Evolutionary conservation across 2,797 vertebrate genomes (phyloP).

Genomic region (Acipenser oxyrinchus): DNA sequence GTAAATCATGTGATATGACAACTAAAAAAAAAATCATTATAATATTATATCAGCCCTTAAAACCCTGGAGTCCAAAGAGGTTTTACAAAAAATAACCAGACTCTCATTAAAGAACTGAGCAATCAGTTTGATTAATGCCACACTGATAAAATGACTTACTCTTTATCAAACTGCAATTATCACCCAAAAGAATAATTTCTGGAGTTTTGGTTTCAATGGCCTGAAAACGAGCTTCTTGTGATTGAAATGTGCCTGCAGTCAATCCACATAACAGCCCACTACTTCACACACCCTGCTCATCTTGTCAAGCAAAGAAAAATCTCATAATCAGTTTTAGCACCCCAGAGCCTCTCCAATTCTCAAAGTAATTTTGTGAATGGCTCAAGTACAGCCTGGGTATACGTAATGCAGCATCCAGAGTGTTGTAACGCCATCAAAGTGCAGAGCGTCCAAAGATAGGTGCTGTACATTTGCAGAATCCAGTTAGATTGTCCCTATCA

Average conservation of each 20-base stretch:
- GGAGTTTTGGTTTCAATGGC: background rate
- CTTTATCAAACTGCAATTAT: no score
- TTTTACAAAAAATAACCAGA: no score
- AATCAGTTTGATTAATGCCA: no score
- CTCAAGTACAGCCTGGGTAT: slow-evolving; percentile 39
- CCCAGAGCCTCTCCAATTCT: slow-evolving; percentile 51
- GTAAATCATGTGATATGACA: no score
- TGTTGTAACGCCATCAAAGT: slow-evolving; percentile 35
- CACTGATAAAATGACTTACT: no score
- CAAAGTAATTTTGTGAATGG: slow-evolving; percentile 58
- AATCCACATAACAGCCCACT: slow-evolving; percentile 37
- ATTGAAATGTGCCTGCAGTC: slow-evolving; percentile 39
- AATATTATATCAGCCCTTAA: background rate
- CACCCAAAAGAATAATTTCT: no score
- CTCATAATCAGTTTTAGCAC: slow-evolving; percentile 63
- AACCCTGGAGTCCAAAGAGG: no score
- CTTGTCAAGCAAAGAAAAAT: slow-evolving; percentile 66
- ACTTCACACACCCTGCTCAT: slow-evolving; percentile 45
- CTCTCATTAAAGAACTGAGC: no score
- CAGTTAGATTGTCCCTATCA: slow-evolving; percentile 30
- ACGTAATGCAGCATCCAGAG: slow-evolving; percentile 29
- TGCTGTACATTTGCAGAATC: slow-evolving; percentile 43
- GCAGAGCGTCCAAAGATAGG: slow-evolving; percentile 32
- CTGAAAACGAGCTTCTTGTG: slow-evolving; percentile 16
- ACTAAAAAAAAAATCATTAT: slow-evolving; percentile 4